phyloP scores from a whole-genome alignment of 1,140 invertebrate species.

The Formica selysi region DNA sequence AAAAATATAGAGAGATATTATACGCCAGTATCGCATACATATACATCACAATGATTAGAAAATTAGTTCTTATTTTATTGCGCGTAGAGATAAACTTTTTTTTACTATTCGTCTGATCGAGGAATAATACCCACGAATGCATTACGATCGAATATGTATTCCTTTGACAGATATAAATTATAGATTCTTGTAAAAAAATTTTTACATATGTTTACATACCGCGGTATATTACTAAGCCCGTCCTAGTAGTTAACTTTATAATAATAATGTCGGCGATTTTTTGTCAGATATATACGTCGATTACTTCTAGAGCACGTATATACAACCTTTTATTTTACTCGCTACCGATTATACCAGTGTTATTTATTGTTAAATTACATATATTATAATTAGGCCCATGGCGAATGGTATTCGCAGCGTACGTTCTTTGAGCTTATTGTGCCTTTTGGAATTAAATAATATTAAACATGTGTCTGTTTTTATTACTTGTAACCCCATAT shows the following conservation, averaged over 20 bases:
- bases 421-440: constrained; percentile 62
- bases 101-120: constrained; percentile 25
- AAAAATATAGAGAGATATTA: constrained; percentile 20
- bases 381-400: constrained; percentile 54
- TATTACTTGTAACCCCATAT: neutral
- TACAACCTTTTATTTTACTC: constrained; percentile 49
- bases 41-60: constrained; percentile 24
- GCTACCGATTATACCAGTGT: constrained; percentile 34
- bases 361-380: constrained; percentile 72
- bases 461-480: constrained; percentile 15
- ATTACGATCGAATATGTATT: neutral
- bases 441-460: constrained; percentile 63
- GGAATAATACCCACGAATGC: constrained; percentile 32
- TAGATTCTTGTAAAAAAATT: constrained; percentile 18
- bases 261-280: constrained; percentile 27
- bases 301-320: constrained; percentile 24
- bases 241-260: constrained; percentile 45
- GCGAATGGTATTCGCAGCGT: constrained; percentile 34
- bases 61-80: constrained; percentile 18
- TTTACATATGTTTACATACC: constrained; percentile 32
- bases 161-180: constrained; percentile 25
- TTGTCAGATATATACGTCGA: constrained; percentile 9
- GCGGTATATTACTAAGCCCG: constrained; percentile 10
- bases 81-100: constrained; percentile 23
- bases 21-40: neutral